Evolutionary conservation across 2,113 vertebrate species (phyloP), one percentile per base, ranked within the genome.

Genomic region (Rhizomys pruinosus): DNA sequence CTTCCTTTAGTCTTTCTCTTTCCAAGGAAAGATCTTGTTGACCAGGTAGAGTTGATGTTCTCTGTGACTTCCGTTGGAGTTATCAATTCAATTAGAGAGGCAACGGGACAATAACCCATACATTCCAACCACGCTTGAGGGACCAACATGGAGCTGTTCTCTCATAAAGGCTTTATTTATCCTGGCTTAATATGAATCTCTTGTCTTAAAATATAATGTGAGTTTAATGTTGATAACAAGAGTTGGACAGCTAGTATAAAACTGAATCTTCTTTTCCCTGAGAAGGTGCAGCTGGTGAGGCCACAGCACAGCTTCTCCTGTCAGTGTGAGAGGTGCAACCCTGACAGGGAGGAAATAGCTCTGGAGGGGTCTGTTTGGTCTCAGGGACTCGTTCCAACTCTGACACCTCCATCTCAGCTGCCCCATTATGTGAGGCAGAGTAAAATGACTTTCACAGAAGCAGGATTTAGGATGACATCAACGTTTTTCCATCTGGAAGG

Each of bases 401-500:
- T 91, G 77, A 84, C 90, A 85, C 81, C 78, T 95, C 81, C 27
- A 32, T 32, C 27, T 78, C 52, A 47, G 77, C 73, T 86, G 84
- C 84, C n/a, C 55, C 22, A 12, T 92, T 91, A 64, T 73, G 34
- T 3, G 2, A 32, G 72, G 74, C 22, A 68, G 87, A 80, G 90
- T 77, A 76, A 82, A 96, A 91, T 32, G 32, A 74, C 61, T 68
- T 79, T 84, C 63, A 63, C 34, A 85, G 77, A 90, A 77, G 61
- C 63, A 66, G 87, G 55, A 12, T 37, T 91, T 23, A 27, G 73
- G 78, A 76, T 95, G 96, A 96, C 52, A 95, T 93, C 91, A 94
- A 91, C 74, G 44, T 96, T 95, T 96, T 93, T 95, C 96, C 95
- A 94, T 91, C 87, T 96, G 96, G 95, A 94, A 94, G 73, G 81